Evolutionary conservation across 1,140 invertebrate genomes (phyloP), one percentile per base, ranked within the genome.

Genomic region (Chrysoperla carnea): DNA sequence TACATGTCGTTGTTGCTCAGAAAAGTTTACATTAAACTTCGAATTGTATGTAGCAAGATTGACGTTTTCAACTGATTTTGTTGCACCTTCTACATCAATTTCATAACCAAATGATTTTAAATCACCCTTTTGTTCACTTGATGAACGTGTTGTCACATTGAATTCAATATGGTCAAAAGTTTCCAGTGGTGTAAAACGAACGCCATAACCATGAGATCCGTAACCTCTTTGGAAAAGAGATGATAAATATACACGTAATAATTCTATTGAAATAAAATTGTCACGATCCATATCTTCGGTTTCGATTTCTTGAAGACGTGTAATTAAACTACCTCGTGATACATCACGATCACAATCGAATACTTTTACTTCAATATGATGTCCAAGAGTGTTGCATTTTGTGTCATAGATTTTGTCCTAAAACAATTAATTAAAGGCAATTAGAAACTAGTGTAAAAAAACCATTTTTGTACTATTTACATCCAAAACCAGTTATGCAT

Each of bases 1-100:
- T n/a, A 59, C 61, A 1, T 44, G 15, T 1, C 48, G 33, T 28
- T 59, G 55, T 14, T 66, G 52, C 63, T 59, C 65, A 0, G 43
- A 52, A 17, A 50, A 48, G 0, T 51, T 17, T 3, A 41, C 41
- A 27, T 47, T 43, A 8, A 44, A 35, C 31, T 50, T 50, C 29
- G 40, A 44, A 43, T 52, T 49, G n/a, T 36, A 46, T 29, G 14
- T 45, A 5, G 17, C 17, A 5, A 23, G 17, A 23, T 23, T 23
- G 5, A 2, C 5, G 17, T 23, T 23, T 23, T 23, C 2, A 23
- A 23, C 17, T 11, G 48, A 44, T 40, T 13, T 36, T 33, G 43
- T 46, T 29, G 38, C 28, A 13, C 37, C 8, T 1, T 42, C 36
- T 8, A 46, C 41, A 23, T 23, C 2, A 5, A 23, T 23, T 23